Percentiles rank a stretch among this genome's conserved stretches.
Conservation (phyloP, 2,113 vertebrate genomes). For the Opisthocomus hoazin region DNA sequence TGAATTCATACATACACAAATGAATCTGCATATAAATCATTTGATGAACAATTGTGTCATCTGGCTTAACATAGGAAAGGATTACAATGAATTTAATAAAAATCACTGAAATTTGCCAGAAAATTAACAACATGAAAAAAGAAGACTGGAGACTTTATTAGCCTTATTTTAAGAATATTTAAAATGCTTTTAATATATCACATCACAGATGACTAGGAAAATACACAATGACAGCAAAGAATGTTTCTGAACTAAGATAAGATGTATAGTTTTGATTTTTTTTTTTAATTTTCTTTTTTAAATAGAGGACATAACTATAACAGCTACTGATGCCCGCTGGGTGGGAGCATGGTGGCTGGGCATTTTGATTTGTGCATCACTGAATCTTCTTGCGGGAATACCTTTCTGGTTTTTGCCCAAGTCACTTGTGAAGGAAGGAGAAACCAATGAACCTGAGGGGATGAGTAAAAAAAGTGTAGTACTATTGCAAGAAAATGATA, state of each 20-base stretch:
- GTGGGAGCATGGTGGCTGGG: conserved; percentile 81
- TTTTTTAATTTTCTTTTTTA: background rate
- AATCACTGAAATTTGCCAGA: background rate
- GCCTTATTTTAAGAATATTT: background rate
- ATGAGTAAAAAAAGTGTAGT: background rate
- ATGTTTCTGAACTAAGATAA: background rate
- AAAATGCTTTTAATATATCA: background rate
- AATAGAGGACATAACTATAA: conserved; percentile 69
- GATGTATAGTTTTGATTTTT: background rate
- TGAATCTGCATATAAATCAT: background rate
- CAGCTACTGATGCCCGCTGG: conserved; percentile 70
- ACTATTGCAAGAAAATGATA: background rate
- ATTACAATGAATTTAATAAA: background rate
- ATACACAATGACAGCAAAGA: background rate
- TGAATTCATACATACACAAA: background rate
- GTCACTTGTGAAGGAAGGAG: conserved; percentile 67
- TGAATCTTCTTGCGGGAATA: conserved; percentile 64
- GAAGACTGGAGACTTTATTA: background rate
- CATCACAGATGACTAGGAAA: background rate
- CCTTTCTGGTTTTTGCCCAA: conserved; percentile 77
- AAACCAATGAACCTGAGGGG: background rate
- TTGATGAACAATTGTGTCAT: background rate
- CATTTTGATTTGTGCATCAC: conserved; percentile 67
- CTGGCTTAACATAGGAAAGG: background rate
- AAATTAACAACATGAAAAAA: background rate